phyloP scores from a whole-genome alignment of 2,113 vertebrate species.

The Vulpes lagopus region DNA sequence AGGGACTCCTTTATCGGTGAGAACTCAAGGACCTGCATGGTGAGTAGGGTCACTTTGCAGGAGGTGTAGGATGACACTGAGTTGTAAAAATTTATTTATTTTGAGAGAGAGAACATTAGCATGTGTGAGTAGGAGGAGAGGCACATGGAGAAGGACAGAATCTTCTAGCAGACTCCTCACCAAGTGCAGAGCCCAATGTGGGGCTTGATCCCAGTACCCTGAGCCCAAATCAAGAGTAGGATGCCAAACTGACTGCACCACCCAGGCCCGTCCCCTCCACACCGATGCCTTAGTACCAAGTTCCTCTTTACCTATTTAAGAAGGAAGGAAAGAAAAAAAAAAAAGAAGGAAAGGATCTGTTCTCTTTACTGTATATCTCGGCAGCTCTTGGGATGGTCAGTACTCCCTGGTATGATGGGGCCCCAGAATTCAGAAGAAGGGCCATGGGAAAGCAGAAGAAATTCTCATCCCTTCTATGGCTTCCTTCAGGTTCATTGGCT shows the following conservation, averaged over 20 bases:
- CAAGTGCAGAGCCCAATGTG: neutral
- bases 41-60: conserved; percentile 80
- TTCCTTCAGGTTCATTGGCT: neutral
- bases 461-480: neutral
- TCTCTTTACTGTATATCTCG: neutral
- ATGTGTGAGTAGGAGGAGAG: no score
- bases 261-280: neutral
- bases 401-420: neutral
- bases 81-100: neutral
- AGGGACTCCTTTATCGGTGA: conserved; percentile 98
- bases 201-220: neutral
- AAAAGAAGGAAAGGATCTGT: neutral
- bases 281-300: neutral
- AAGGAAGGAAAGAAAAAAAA: neutral
- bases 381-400: neutral
- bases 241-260: neutral
- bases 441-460: neutral
- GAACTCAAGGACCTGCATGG: conserved; percentile 98
- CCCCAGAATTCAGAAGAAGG: neutral
- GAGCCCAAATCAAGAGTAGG: neutral
- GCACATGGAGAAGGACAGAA: neutral
- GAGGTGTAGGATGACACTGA: neutral
- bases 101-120: neutral
- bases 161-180: neutral
- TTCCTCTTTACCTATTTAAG: neutral